A percentile compares a stretch with the other conserved stretches of the same genome.
phyloP scores from a whole-genome alignment of 2,797 vertebrate species.

The Pseudomugil tenellus region DNA sequence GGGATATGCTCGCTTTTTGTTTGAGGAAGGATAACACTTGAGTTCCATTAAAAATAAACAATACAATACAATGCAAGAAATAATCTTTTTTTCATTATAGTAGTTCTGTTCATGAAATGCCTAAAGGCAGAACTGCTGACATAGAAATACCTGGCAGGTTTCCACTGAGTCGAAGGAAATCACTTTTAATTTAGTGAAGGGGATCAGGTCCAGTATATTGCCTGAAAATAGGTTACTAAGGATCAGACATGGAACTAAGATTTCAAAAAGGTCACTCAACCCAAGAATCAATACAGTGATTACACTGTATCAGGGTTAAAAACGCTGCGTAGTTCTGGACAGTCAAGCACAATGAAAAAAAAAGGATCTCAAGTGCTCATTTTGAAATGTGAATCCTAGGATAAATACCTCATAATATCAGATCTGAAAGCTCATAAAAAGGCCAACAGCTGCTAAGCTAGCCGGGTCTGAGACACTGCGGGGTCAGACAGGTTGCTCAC shows the following conservation, averaged over 20 bases:
- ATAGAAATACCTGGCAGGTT: slow-evolving; percentile 61
- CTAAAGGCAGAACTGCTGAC: slow-evolving; percentile 49
- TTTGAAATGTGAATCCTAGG: slow-evolving; percentile 74
- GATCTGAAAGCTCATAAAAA: slow-evolving; percentile 70
- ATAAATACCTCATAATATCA: slow-evolving; percentile 67
- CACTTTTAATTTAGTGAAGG: slow-evolving; percentile 42
- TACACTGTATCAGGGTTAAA: slow-evolving; percentile 7
- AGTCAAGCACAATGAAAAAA: slow-evolving; percentile 41
- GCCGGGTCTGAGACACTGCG: slow-evolving; percentile 24
- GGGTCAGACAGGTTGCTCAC: slow-evolving; percentile 70
- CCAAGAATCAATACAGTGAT: slow-evolving; percentile 39
- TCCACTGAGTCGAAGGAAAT: slow-evolving; percentile 44
- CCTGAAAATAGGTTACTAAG: slow-evolving; percentile 35
- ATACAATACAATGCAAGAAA: slow-evolving; percentile 57
- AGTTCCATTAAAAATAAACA: slow-evolving; percentile 57
- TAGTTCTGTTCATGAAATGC: slow-evolving; percentile 44
- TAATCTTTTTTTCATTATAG: slow-evolving; percentile 36
- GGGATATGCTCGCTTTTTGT: slow-evolving; percentile 68
- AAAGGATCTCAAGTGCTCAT: slow-evolving; percentile 43
- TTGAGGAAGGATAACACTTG: slow-evolving; percentile 70
- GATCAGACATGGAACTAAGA: slow-evolving; percentile 11
- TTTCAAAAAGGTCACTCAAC: slow-evolving; percentile 63
- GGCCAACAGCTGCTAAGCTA: slow-evolving; percentile 73
- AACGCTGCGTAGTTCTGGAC: slow-evolving; percentile 28
- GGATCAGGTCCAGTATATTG: slow-evolving; percentile 38